These are phyloP conservation scores for Lasiurus cinereus DNA, from an alignment of 2,113 vertebrate genomes.

Conservation along the genomic window DNA sequence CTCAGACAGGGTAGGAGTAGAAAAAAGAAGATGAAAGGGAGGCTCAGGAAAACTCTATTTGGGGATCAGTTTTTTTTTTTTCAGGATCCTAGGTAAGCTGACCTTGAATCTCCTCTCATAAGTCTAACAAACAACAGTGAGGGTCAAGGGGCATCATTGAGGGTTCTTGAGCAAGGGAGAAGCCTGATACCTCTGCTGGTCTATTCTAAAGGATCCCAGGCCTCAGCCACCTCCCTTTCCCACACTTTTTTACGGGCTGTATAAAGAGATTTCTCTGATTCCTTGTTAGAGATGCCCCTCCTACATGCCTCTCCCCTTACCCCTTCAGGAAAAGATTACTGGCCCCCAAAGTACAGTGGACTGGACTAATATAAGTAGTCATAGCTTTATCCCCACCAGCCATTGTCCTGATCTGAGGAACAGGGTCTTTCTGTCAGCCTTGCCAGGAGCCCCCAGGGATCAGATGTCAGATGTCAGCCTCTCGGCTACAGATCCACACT, in stretches of 20 bases:
- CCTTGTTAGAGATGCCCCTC: background rate
- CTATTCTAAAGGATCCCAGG: background rate
- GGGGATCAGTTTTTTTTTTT: constrained; percentile 46
- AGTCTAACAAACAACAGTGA: background rate
- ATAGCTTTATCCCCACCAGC: background rate
- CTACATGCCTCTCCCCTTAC: rapidly evolving
- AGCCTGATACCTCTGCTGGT: rapidly evolving
- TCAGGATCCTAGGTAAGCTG: background rate
- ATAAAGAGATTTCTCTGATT: background rate
- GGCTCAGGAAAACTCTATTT: background rate
- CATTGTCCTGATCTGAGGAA: background rate
- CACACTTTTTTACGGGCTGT: background rate
- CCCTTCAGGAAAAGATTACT: background rate
- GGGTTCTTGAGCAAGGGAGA: background rate
- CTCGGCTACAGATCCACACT: background rate
- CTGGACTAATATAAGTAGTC: background rate
- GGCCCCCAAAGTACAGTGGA: background rate
- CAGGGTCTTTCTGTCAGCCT: constrained; percentile 5
- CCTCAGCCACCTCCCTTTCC: background rate
- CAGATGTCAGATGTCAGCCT: background rate
- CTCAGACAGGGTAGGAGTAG: background rate
- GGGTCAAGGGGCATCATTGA: background rate
- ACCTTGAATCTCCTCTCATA: background rate
- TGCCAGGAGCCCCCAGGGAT: background rate
- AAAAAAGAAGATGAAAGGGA: background rate